phyloP scores from a whole-genome alignment of 1,140 invertebrate genomes.

The Belonocnema kinseyi region DNA sequence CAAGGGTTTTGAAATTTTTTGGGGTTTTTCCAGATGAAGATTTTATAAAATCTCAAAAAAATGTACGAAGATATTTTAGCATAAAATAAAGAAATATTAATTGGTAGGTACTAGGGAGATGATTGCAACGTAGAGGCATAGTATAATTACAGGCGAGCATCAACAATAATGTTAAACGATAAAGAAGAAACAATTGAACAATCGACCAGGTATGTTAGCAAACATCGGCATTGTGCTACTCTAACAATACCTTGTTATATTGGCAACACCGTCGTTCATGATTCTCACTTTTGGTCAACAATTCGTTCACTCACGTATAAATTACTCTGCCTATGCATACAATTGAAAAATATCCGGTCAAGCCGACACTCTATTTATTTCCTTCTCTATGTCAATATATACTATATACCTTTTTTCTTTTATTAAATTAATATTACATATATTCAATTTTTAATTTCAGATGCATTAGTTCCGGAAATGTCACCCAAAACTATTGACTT shows the following conservation, averaged over 20 bases:
- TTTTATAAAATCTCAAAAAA: too few relatives aligned
- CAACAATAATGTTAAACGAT: slow-evolving; percentile 51
- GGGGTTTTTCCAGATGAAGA: too few relatives aligned
- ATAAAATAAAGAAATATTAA: too few relatives aligned
- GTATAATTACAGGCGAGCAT: slow-evolving; percentile 36
- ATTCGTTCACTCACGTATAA: slow-evolving; percentile 43
- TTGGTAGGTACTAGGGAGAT: too few relatives aligned
- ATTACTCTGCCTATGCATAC: slow-evolving; percentile 31
- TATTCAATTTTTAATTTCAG: too few relatives aligned
- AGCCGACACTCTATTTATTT: slow-evolving; percentile 29
- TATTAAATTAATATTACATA: neutral
- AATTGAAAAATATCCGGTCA: slow-evolving; percentile 64
- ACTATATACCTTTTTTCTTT: neutral
- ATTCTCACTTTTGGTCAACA: slow-evolving; percentile 56
- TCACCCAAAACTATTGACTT: too few relatives aligned
- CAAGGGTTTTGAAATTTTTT: too few relatives aligned
- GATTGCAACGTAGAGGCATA: neutral
- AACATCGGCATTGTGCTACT: slow-evolving; percentile 65
- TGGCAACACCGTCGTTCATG: neutral
- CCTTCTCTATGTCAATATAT: slow-evolving; percentile 13
- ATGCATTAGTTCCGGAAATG: too few relatives aligned
- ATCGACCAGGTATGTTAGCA: slow-evolving; percentile 56
- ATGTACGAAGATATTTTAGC: too few relatives aligned
- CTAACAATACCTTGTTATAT: slow-evolving; percentile 63
- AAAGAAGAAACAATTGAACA: slow-evolving; percentile 61